A percentile compares a stretch with the other conserved stretches of the same genome.
Conservation (phyloP, 2,797 vertebrate genomes). For the Novumbra hubbsi region DNA sequence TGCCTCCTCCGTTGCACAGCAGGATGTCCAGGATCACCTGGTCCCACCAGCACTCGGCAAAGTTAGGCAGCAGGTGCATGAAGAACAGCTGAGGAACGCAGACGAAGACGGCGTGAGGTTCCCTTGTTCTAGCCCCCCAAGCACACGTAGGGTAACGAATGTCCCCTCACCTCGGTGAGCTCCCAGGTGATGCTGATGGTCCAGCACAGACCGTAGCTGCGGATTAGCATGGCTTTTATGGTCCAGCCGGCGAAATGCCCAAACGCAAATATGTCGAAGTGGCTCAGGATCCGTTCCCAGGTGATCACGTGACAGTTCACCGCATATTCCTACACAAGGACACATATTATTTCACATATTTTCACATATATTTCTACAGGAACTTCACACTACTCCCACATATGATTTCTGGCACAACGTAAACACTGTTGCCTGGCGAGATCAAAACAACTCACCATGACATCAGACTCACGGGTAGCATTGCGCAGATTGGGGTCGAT, state of each 20-base stretch:
- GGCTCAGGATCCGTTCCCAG: constrained; percentile 96
- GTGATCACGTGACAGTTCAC: constrained; percentile 96
- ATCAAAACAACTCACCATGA: constrained; percentile 82
- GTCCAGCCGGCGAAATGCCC: constrained; percentile 99
- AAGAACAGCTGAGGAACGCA: constrained; percentile 86
- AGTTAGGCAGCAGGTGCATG: constrained; percentile 98
- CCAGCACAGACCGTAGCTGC: constrained; percentile 96
- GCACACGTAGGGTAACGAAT: neutral
- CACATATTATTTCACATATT: too few species aligned
- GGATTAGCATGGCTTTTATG: constrained; percentile 96
- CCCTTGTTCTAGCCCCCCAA: too few species aligned
- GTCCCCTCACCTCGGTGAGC: constrained; percentile 85
- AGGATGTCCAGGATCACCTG: constrained; percentile 98
- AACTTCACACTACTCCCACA: neutral
- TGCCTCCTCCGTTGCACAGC: constrained; percentile 95
- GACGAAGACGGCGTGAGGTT: neutral
- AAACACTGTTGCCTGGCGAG: neutral
- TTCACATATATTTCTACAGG: too few species aligned
- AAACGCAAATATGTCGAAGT: constrained; percentile 98
- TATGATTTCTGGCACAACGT: neutral
- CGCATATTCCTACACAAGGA: constrained; percentile 86
- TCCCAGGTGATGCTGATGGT: constrained; percentile 99
- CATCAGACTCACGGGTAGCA: constrained; percentile 91
- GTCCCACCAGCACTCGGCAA: constrained; percentile 99
- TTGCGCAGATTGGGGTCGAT: constrained; percentile 95